Evolutionary conservation across 2,113 vertebrate species (phyloP), one percentile per base, ranked within the genome.

Genomic region (Azemiops feae): DNA sequence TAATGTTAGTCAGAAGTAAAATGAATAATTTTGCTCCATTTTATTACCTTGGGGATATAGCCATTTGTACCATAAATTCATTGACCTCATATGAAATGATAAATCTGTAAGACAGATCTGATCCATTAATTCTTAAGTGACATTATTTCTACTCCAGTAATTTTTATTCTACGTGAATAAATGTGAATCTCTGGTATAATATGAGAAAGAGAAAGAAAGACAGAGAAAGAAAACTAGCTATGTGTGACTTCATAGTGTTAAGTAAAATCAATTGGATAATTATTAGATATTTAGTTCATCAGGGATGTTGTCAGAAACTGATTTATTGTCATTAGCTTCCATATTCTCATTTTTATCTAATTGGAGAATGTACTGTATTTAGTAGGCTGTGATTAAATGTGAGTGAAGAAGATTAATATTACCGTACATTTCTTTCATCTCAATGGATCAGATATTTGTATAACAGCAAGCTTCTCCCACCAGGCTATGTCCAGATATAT

Each of bases 41-140:
- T 97, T 97, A 97, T 96, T 97, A 96, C 96, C 92, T 96, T 93
- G 92, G 93, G 96, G 95, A 97, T 97, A 97, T 7, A 97, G 94
- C 96, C 96, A 96, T 97, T 98, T 97, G 95, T 96, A 96, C 95
- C 96, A 96, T 97, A 98, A 98, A 98, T 98, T 97, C 97, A 97
- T 96, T 98, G 97, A 97, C 97, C 97, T 97, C 97, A 95, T 97
- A 96, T 95, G 96, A 96, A 97, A 96, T 96, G 94, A 97, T 97
- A 96, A 96, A 95, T 97, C 96, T 96, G 43, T 95, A 95, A 96
- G 96, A 96, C 96, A 97, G 96, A 94, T 87, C 95, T 96, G 97
- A 98, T 97, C 97, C 95, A 98, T 98, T 97, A 97, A 96, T 97
- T 97, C 97, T 97, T 97, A 97, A 97, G 95, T 97, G 96, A 97